Conservation (phyloP, 1,140 invertebrate species). For the Magallana angulata region DNA sequence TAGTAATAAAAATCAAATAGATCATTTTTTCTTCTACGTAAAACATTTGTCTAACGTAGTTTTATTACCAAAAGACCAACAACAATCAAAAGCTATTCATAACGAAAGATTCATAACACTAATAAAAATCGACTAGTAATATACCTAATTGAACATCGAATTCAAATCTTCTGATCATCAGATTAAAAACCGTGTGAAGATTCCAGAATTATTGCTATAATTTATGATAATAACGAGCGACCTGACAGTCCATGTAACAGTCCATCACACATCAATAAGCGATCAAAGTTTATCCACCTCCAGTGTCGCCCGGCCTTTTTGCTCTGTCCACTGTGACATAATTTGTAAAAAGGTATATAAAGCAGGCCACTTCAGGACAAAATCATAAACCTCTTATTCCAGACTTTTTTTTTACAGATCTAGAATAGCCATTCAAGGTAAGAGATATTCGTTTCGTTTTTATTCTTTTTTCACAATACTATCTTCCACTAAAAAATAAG, state of each 20-base stretch:
- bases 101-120: background rate
- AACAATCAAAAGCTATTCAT: background rate
- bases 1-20: too few relatives aligned
- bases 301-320: background rate
- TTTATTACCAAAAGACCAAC: background rate
- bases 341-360: constrained; percentile 1
- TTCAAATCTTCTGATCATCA: background rate
- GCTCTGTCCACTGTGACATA: background rate
- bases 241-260: constrained; percentile 3
- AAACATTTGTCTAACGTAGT: background rate
- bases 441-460: too few relatives aligned
- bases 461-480: too few relatives aligned
- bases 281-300: background rate
- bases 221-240: background rate
- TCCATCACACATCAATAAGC: background rate
- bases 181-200: background rate
- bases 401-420: too few relatives aligned
- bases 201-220: background rate
- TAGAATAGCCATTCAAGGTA: too few relatives aligned
- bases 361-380: background rate
- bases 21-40: too few relatives aligned
- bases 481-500: too few relatives aligned
- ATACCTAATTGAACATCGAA: constrained; percentile 16
- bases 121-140: background rate
- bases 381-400: background rate